Evolutionary conservation across 2,888 invertebrate species (phyloP).

Genomic region (Acanthoscelides obtectus): DNA sequence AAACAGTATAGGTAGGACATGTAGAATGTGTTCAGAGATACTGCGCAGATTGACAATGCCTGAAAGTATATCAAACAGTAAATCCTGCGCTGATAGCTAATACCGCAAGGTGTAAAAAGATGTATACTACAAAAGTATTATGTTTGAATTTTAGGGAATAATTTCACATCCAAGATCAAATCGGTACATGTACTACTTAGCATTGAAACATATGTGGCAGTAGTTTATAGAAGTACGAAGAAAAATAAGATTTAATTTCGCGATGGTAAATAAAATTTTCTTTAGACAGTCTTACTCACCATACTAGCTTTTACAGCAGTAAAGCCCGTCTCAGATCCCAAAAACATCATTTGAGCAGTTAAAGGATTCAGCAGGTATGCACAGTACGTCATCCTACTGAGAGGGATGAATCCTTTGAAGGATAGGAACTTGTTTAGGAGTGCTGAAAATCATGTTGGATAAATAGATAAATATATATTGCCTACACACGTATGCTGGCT

Average conservation of each 20-base stretch:
- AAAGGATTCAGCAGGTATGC: constrained; percentile 67
- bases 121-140: no score
- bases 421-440: constrained; percentile 54
- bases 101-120: no score
- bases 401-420: constrained; percentile 60
- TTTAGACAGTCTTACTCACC: constrained; percentile 34
- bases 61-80: constrained; percentile 22
- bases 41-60: constrained; percentile 36
- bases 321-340: constrained; percentile 35
- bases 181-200: no score
- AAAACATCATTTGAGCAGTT: constrained; percentile 49
- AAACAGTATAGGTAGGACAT: constrained; percentile 41
- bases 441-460: constrained; percentile 44
- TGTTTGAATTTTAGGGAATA: no score
- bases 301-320: constrained; percentile 39
- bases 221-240: no score
- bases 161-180: no score
- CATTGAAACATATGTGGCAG: no score
- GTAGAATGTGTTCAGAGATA: constrained; percentile 35
- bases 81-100: no score
- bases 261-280: no score
- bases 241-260: no score
- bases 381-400: constrained; percentile 67
- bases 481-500: no score
- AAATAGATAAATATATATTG: constrained; percentile 14